Evolutionary conservation across 2,888 invertebrate species (phyloP), one percentile per base, ranked within the genome.

Genomic region (Cephus sareptanus): DNA sequence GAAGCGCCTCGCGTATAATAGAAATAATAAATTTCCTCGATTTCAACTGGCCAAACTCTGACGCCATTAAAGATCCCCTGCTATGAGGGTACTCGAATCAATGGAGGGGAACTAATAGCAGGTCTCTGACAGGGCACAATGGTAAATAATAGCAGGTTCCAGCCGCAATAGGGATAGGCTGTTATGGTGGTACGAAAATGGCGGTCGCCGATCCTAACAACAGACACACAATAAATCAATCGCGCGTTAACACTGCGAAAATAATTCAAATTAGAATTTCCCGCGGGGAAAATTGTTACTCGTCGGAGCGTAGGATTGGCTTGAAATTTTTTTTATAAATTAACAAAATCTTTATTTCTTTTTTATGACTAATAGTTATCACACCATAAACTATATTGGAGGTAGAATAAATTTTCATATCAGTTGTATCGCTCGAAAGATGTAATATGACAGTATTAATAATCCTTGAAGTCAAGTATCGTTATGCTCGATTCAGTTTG

Each of bases 101-200:
- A 78, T 83, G 85, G 85, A 85, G 85, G 87, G 81, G 81, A 85
- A 85, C 87, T 88, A 86, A 88, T 87, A 85, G 85, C 84, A 83
- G 87, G 84, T 85, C 85, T 78, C 80, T 56, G 56, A 70, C 79
- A 81, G 79, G 79, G 77, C 81, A 85, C 85, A 86, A 89, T 88
- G 86, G 86, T 56, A 56, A 56, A 56, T 56, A 56, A 56, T 56
- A 56, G 56, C 56, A 56, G 56, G 56, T 56, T 9, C 56, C 56
- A 56, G 37, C 56, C 23, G 56, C 56, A 56, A 82, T 83, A 84
- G 86, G 84, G 84, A 84, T 79, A 69, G 79, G 75, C 80, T 75
- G 80, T 83, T 80, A 85, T 86, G 86, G 85, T 83, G 83, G 84
- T 73, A 76, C 69, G 75, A 78, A 79, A 80, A 81, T 81, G 83